These are phyloP conservation scores for Xestia sexstrigata DNA, from an alignment of 2,888 invertebrate species.

Conservation along the genomic window DNA sequence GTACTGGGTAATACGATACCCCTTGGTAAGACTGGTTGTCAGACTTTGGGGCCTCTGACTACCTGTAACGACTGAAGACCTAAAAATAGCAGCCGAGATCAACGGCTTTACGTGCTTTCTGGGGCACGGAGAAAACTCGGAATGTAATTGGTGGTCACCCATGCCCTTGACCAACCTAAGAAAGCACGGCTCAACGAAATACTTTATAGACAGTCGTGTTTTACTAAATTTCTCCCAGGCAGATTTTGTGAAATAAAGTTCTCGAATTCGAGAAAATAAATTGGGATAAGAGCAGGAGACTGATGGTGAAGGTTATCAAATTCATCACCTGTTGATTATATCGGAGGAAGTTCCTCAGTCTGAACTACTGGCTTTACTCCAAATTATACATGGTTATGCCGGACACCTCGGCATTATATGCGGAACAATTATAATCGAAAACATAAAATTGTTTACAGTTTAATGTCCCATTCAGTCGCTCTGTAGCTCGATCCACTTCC, in stretches of 20 bases:
- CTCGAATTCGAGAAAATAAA: constrained; percentile 2
- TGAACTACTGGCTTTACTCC: background rate
- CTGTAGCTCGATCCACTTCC: too few relatives aligned
- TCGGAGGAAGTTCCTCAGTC: background rate
- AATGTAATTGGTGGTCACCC: background rate
- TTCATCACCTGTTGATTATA: background rate
- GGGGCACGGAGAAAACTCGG: background rate
- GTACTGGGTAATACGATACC: background rate
- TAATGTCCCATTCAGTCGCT: too few relatives aligned
- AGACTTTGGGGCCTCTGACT: background rate
- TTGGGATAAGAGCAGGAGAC: too few relatives aligned
- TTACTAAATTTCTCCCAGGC: constrained; percentile 6
- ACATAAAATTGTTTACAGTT: too few relatives aligned
- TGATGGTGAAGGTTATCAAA: constrained; percentile 2
- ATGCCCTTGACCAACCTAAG: background rate
- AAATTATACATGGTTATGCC: too few relatives aligned
- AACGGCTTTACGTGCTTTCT: background rate
- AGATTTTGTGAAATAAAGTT: background rate
- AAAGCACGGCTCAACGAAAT: background rate
- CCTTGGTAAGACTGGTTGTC: background rate
- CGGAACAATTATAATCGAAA: too few relatives aligned
- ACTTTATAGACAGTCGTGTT: background rate
- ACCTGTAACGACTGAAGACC: background rate
- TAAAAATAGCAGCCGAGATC: background rate
- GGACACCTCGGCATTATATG: too few relatives aligned